These are phyloP conservation scores for Athalia circularis DNA, from an alignment of 2,888 invertebrate species.

Conservation along the genomic window DNA sequence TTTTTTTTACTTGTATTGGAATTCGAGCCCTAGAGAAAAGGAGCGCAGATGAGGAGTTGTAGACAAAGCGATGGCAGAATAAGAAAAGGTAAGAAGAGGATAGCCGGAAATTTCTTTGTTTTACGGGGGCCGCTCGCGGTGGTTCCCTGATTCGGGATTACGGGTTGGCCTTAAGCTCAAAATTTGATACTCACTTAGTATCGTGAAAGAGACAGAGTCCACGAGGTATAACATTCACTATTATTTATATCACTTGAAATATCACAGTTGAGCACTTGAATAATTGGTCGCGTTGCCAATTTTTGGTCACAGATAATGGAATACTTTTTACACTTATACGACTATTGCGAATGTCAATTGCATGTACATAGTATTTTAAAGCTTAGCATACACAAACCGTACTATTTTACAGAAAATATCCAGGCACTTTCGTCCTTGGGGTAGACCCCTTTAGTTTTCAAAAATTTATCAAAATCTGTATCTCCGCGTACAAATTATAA, in stretches of 20 bases:
- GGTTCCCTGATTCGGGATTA: background rate
- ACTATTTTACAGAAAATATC: no score
- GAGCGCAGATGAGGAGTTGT: background rate
- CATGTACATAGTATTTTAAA: no score
- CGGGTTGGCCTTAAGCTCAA: no score
- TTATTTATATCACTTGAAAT: slow-evolving; percentile 60
- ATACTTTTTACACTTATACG: slow-evolving; percentile 51
- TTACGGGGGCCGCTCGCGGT: background rate
- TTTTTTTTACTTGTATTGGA: background rate
- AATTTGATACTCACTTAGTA: slow-evolving; percentile 61
- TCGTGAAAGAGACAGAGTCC: slow-evolving; percentile 43
- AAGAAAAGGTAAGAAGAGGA: background rate
- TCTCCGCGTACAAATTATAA: no score
- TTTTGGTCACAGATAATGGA: slow-evolving; percentile 55
- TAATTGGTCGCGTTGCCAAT: slow-evolving; percentile 32
- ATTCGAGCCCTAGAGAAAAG: background rate
- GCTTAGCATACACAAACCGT: no score
- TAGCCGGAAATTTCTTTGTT: slow-evolving; percentile 22
- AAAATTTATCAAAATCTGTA: no score
- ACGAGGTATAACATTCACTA: slow-evolving; percentile 56
- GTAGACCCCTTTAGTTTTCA: no score
- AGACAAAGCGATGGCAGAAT: background rate
- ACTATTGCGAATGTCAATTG: background rate
- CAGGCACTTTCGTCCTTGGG: no score
- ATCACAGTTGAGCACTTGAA: slow-evolving; percentile 59